These are phyloP conservation scores for Thymallus thymallus DNA, from an alignment of 2,113 vertebrate genomes.

Conservation along the genomic window DNA sequence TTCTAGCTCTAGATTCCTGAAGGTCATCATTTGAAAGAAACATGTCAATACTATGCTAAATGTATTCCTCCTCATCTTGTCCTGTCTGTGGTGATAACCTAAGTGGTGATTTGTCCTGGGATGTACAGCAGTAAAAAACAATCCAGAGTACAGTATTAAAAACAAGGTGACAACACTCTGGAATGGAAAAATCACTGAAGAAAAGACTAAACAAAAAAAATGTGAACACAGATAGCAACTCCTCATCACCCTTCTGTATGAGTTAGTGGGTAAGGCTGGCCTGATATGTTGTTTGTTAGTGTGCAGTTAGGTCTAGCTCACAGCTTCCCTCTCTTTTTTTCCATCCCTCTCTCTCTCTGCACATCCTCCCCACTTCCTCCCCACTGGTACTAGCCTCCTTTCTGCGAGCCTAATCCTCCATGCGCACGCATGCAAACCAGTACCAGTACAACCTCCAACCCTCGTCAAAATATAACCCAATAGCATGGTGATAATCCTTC, in stretches of 20 bases:
- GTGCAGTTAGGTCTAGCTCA: too few relatives aligned
- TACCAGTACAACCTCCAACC: background rate
- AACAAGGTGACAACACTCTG: background rate
- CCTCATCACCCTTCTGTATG: too few relatives aligned
- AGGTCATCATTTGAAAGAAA: slow-evolving; percentile 57
- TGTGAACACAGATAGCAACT: too few relatives aligned
- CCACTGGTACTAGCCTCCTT: slow-evolving; percentile 26
- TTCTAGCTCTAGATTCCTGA: slow-evolving; percentile 32
- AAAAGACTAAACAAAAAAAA: background rate
- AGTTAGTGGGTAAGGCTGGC: too few relatives aligned
- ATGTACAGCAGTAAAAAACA: slow-evolving; percentile 2
- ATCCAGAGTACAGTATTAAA: background rate
- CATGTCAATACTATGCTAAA: slow-evolving; percentile 43
- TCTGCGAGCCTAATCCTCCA: slow-evolving; percentile 25
- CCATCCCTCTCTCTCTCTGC: slow-evolving; percentile 4
- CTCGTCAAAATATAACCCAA: slow-evolving; percentile 10
- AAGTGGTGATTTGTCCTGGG: slow-evolving; percentile 3
- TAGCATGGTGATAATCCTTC: too few relatives aligned
- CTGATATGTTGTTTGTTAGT: too few relatives aligned
- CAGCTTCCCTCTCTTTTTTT: background rate
- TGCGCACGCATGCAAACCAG: background rate
- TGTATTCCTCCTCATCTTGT: slow-evolving; percentile 24
- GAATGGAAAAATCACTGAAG: background rate
- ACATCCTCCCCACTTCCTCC: slow-evolving; percentile 11
- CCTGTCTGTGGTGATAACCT: slow-evolving; percentile 24